Base-by-base conservation (phyloP, 2,113 vertebrate species). In the Leptodactylus fuscus region DNA sequence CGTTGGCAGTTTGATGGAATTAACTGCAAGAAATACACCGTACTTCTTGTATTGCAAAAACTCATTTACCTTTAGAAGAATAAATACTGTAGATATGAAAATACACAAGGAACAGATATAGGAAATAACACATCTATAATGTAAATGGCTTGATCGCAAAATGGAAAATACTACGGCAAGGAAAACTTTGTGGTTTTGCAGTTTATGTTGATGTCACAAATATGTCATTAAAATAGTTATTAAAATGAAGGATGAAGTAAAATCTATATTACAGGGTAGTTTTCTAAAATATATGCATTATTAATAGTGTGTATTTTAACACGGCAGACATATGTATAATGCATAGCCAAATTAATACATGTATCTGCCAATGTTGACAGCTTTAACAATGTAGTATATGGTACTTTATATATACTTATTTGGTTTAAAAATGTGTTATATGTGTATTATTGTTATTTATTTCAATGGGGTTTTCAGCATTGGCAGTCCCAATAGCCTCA, bases 1-100 rank as follows among this genome's bases (percentile, higher is more conserved):
- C 82, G 88, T 90, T 92, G 87, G 86, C 89, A 92, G 91, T 91
- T 79, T 92, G 90, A 81, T 67, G 36, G 88, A 91, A 92, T 93
- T 90, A 94, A 88, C 60, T 87, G 85, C 87, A 87, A 87, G 88
- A 87, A 91, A 89, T 65, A 80, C 18, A 69, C 22, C 41, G 16
- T 70, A 36, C 32, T 62, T 76, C 13, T 62, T 75, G 71, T 53
- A 44, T 55, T 77, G 38, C 34, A 34, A 38, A 79, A 51, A 53
- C 13, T 18, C 1, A 85, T 67, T 78, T 79, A 32, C n/a, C 53
- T 16, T 16, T 24, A 53, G 2, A 82, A 82, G 12, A 62, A 76
- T n/a, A 46, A 48, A 53, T 51, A 53, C 32, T 24, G 32, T 49
- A 46, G 34, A 60, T 48, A 60, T 38, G 9, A 29, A 80, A 67